Percentiles rank a stretch among this genome's conserved stretches.
Evolutionary conservation across 2,113 vertebrate species (phyloP).

Genomic region (Strix aluco): DNA sequence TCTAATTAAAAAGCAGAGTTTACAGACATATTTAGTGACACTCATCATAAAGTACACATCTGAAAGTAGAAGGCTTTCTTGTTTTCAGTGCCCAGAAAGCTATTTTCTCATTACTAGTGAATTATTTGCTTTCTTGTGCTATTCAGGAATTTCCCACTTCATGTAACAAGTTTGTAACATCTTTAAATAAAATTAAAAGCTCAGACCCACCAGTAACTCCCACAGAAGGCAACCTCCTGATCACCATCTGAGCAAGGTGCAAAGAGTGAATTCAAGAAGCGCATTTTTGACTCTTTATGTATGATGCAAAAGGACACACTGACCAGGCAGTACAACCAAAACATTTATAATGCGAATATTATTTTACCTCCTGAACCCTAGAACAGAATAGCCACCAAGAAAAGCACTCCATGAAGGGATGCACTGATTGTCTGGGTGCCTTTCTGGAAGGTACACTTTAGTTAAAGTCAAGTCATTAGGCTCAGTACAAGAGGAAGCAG

Average conservation of each 20-base stretch:
- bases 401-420: neutral
- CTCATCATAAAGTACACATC: neutral
- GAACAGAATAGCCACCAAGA: neutral
- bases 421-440: neutral
- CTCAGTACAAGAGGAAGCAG: neutral
- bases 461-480: conserved; percentile 44
- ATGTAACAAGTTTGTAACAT: neutral
- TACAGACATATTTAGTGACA: neutral
- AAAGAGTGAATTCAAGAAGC: neutral
- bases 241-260: neutral
- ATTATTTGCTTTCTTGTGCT: neutral
- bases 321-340: neutral
- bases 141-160: neutral
- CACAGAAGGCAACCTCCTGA: neutral
- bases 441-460: conserved; percentile 21
- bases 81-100: neutral
- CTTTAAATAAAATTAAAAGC: neutral
- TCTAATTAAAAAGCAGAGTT: conserved; percentile 9
- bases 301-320: neutral
- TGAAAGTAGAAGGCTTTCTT: neutral
- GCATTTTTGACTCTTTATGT: neutral
- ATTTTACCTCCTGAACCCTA: neutral
- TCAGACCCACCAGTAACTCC: neutral
- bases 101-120: neutral
- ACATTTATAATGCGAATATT: neutral